Conservation (phyloP, 1,140 invertebrate genomes). For the Trinorchestia longiramus region DNA sequence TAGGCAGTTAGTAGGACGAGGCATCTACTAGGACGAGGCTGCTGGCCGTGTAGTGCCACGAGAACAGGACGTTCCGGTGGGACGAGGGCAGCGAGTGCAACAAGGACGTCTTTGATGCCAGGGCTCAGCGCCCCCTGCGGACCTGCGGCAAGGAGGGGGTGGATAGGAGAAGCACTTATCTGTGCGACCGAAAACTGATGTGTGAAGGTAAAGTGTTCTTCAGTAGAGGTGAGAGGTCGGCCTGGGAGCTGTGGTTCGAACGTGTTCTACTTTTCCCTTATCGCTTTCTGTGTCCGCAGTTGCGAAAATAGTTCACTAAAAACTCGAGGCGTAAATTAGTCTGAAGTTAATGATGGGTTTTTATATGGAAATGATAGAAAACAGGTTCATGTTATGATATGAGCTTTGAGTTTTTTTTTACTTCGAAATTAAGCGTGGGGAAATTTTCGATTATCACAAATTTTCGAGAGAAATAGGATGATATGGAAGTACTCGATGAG, state of each 20-base stretch:
- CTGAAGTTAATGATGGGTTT: too few relatives aligned
- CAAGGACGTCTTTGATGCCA: conserved; percentile 2
- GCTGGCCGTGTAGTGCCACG: neutral
- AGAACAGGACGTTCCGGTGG: neutral
- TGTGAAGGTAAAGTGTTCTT: neutral
- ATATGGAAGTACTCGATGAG: too few relatives aligned
- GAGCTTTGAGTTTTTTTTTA: neutral
- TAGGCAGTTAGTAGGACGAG: neutral
- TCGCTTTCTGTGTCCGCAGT: neutral
- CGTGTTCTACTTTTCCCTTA: neutral
- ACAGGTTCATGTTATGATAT: neutral
- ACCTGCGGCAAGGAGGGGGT: neutral
- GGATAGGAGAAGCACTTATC: neutral
- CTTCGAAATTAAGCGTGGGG: too few relatives aligned
- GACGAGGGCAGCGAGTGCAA: neutral
- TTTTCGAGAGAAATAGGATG: too few relatives aligned
- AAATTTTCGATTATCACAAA: too few relatives aligned
- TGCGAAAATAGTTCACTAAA: too few relatives aligned
- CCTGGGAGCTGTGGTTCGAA: neutral
- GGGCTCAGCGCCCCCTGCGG: conserved; percentile 19
- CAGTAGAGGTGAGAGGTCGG: neutral
- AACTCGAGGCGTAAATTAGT: too few relatives aligned
- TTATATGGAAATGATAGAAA: neutral
- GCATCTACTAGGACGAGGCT: neutral
- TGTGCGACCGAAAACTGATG: neutral